A percentile compares a stretch with the other conserved stretches of the same genome.
Evolutionary conservation across 2,888 invertebrate species (phyloP).

Genomic region (Lasioglossum zephyrum): DNA sequence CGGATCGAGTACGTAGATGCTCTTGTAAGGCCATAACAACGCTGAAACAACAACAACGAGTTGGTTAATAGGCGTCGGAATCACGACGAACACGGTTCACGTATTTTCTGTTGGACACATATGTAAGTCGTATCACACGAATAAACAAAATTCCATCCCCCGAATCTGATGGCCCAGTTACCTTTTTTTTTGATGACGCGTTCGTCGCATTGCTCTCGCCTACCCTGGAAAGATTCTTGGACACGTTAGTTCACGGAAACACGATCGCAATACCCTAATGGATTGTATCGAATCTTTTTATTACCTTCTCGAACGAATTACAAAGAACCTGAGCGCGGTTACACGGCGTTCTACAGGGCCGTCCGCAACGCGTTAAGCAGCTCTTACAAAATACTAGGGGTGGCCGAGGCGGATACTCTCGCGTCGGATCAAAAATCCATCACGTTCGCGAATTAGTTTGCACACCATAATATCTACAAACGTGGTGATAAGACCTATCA

Average conservation of each 20-base stretch:
- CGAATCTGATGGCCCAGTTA: neutral
- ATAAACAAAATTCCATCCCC: neutral
- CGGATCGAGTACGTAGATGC: slow-evolving; percentile 29
- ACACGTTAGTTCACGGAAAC: neutral
- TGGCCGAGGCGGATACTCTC: no score
- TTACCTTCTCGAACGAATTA: slow-evolving; percentile 27
- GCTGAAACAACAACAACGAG: slow-evolving; percentile 69
- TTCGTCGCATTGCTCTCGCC: neutral
- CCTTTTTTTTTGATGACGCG: neutral
- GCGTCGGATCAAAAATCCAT: no score
- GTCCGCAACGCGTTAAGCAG: neutral
- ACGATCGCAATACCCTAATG: neutral
- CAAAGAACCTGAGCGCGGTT: slow-evolving; percentile 17
- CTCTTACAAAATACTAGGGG: slow-evolving; percentile 10
- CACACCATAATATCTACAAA: no score
- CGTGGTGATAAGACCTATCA: no score
- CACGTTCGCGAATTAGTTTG: no score
- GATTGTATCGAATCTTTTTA: slow-evolving; percentile 37
- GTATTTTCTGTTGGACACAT: neutral
- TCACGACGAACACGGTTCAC: neutral
- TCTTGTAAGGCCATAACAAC: slow-evolving; percentile 64
- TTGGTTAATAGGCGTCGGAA: slow-evolving; percentile 40
- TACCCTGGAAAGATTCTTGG: neutral
- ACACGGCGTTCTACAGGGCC: slow-evolving; percentile 10
- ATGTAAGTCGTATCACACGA: slow-evolving; percentile 2